Percentiles rank a stretch among this genome's conserved stretches.
These are phyloP conservation scores for Pristionchus mayeri DNA, from an alignment of 2,888 invertebrate species.

Conservation along the genomic window DNA sequence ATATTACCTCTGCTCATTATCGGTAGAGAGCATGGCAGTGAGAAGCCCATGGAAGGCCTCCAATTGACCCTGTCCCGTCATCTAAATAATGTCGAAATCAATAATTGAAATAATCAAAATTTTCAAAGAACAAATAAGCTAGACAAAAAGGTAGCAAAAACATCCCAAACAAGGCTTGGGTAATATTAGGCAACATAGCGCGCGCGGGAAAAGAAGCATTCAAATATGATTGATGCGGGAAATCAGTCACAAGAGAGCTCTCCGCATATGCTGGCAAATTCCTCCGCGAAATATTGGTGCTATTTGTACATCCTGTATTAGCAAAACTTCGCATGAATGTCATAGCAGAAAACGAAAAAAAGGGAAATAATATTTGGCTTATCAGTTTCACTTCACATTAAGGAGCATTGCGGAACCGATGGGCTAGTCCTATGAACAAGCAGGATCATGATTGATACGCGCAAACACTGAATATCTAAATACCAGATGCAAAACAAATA, in stretches of 20 bases:
- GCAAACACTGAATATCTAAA: too few relatives aligned
- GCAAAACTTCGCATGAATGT: too few relatives aligned
- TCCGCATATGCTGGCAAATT: too few relatives aligned
- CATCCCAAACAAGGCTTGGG: not conserved
- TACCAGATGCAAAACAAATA: too few relatives aligned
- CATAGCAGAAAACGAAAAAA: too few relatives aligned
- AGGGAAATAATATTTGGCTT: too few relatives aligned
- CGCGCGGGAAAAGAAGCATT: constrained; percentile 23
- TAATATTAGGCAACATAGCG: not conserved
- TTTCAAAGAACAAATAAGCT: not conserved
- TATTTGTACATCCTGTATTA: too few relatives aligned
- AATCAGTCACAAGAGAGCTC: not conserved
- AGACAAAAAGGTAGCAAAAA: not conserved
- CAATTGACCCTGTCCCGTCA: constrained; percentile 47
- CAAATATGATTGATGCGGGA: constrained; percentile 17
- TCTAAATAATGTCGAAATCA: not conserved
- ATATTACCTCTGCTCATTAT: constrained; percentile 40
- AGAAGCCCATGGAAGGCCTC: constrained; percentile 49
- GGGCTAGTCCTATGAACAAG: too few relatives aligned
- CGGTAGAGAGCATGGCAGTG: constrained; percentile 47
- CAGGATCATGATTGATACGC: too few relatives aligned
- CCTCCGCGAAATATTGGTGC: too few relatives aligned
- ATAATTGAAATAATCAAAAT: not conserved
- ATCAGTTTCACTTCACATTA: too few relatives aligned
- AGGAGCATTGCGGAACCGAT: too few relatives aligned